Base-by-base conservation (phyloP, 2,888 invertebrate species). In the Mythimna pallens region DNA sequence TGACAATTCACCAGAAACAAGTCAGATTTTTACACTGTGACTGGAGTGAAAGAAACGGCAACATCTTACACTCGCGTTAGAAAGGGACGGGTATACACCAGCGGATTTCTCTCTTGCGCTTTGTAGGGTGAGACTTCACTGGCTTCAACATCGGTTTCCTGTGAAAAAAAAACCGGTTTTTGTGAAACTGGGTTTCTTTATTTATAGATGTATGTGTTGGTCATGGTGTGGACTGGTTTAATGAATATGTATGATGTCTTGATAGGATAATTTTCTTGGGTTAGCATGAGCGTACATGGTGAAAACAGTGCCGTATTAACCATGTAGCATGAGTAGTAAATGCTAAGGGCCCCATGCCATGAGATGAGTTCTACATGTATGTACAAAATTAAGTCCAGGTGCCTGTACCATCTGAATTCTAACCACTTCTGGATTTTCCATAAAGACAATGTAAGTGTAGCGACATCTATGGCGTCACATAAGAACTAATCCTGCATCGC, bases 101-200 rank as follows among this genome's bases (percentile, higher is more conserved):
- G 87, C 7, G 88, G 84, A 67, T 80, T 88, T 54, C 90, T 85
- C 64, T 94, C 93, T 59, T 95, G 94, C 0, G 89, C 94, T 71
- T 91, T 88, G 89, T 95, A 95, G 0, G 95, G 95, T 0, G 92
- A 84, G 67, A 90, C 90, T 22, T 90, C 89, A 20, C 90, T 78
- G 8, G 90, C 73, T 43, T 93, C 93, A 0, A 89, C 79, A 10
- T 94, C 94, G 0, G 86, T 73, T 50, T 94, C 94, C 95, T 95
- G 91, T 43, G 55, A 52, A 67, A 10, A 61, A 87, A 9, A 87
- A 22, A 65, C 55, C 14, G 54, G 62, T 55, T 52, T 12, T 1
- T 64, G 20, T 43, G 7, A 22, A 78, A 58, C 57, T 70, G 17
- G 61, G 36, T 9, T 54, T 12, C 36, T n/a, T 30, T 62, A 76